Evolutionary conservation across 1,140 invertebrate species (phyloP).

Genomic region (Drosophila bipectinata): DNA sequence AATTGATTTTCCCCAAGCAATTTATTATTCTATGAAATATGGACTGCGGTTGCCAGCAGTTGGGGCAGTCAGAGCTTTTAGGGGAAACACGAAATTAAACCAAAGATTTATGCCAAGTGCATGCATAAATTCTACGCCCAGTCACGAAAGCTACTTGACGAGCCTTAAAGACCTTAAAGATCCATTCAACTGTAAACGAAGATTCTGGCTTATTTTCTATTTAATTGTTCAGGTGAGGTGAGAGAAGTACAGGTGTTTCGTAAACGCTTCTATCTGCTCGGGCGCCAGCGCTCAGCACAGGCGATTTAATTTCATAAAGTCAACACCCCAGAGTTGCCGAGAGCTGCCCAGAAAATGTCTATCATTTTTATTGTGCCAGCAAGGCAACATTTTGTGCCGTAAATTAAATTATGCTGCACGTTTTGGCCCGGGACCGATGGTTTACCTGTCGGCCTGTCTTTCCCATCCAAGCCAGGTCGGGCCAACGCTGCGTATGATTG

Average conservation of each 20-base stretch:
- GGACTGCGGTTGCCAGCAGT: conserved; percentile 25
- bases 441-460: conserved; percentile 33
- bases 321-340: conserved; percentile 3
- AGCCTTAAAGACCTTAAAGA: conserved; percentile 34
- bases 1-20: conserved; percentile 68
- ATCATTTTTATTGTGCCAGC: conserved; percentile 54
- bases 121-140: conserved; percentile 20
- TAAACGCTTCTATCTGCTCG: conserved; percentile 25
- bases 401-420: conserved; percentile 69
- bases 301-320: conserved; percentile 54
- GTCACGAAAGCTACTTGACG: not conserved
- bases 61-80: not conserved
- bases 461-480: not conserved
- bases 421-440: conserved; percentile 31
- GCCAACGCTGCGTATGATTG: conserved; percentile 65
- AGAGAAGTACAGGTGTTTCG: not conserved
- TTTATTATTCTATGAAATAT: conserved; percentile 64
- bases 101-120: conserved; percentile 52
- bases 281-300: not conserved
- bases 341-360: conserved; percentile 41
- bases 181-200: conserved; percentile 10
- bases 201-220: conserved; percentile 9
- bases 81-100: conserved; percentile 50
- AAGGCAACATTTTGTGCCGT: conserved; percentile 44
- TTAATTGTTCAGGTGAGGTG: conserved; percentile 28